phyloP scores from a whole-genome alignment of 2,113 vertebrate genomes.

The Sebastes fasciatus region DNA sequence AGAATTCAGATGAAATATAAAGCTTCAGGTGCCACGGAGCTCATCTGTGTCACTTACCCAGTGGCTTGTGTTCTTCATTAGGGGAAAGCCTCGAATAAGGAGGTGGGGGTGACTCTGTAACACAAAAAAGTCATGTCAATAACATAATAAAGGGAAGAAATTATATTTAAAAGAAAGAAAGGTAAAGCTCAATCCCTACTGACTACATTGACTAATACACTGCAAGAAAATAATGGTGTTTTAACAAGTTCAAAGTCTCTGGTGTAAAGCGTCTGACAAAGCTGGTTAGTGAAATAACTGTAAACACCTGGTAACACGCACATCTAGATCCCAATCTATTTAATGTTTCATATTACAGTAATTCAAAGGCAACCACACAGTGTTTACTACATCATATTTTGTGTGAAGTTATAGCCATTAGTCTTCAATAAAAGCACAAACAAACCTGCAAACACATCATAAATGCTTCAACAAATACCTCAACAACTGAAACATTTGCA shows the following conservation, averaged over 20 bases:
- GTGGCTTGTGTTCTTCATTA: constrained; percentile 96
- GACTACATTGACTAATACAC: background rate
- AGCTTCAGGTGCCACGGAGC: background rate
- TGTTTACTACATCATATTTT: constrained; percentile 7
- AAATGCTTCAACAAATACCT: constrained; percentile 20
- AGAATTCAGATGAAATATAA: constrained; percentile 9
- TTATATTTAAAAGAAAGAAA: background rate
- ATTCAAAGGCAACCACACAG: background rate
- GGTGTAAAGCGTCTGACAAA: background rate
- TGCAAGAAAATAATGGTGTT: background rate
- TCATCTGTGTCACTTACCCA: constrained; percentile 88
- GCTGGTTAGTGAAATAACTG: background rate
- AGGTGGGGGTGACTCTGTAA: constrained; percentile 97
- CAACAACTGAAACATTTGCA: background rate
- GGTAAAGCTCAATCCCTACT: background rate
- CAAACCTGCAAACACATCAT: constrained; percentile 9
- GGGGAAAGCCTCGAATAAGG: constrained; percentile 98
- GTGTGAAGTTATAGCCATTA: background rate
- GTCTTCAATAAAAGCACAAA: constrained; percentile 14
- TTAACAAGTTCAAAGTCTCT: constrained; percentile 1
- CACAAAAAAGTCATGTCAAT: constrained; percentile 77
- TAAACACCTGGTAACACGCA: background rate
- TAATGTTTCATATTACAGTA: background rate
- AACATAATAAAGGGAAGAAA: constrained; percentile 15
- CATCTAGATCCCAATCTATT: background rate